Evolutionary conservation across 2,797 vertebrate species (phyloP), one percentile per base, ranked within the genome.

Genomic region (Microctenopoma stevenorrisi): DNA sequence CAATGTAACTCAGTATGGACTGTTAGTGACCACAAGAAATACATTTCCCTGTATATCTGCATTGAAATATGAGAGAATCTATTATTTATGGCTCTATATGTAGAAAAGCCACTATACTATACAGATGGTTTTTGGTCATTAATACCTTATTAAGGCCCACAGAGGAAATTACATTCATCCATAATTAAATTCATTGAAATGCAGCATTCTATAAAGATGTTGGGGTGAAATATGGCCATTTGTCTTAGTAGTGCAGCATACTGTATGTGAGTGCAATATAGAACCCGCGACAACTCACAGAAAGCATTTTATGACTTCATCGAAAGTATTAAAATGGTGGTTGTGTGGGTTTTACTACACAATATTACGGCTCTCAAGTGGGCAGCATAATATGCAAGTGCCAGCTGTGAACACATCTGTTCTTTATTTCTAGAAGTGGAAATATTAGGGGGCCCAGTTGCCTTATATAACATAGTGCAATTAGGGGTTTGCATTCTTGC

Each of bases 161-260:
- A 84, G 73, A 88, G 86, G 74, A 79, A 86, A 79, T 81, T 90
- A 92, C 91, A 93, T 92, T 93, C 90, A 90, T 64, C 74, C 56
- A 49, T 65, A 76, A 85, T 88, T 74, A 66, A 75, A 80, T 73
- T 67, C 14, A 76, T 59, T 83, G 66, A 82, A 84, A 57, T 83
- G 80, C 80, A 90, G 82, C 79, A 78, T 82, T 87, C 77, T 33
- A 63, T 48, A 25, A 75, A 79, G 63, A 72, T 67, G 79, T 82
- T 64, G 56, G 54, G 50, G 25, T 78, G 61, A 82, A 83, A 67
- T 61, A 78, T 70, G 76, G 79, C 70, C 59, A 52, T 80, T 85
- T 78, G 13, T 75, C 48, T 78, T 76, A 22, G 66, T 49, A 79
- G 55, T 68, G 72, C 66, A 83, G 47, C 74, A 79, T 66, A 79